phyloP scores from a whole-genome alignment of 2,888 invertebrate species.

The Myopa tessellatipennis region DNA sequence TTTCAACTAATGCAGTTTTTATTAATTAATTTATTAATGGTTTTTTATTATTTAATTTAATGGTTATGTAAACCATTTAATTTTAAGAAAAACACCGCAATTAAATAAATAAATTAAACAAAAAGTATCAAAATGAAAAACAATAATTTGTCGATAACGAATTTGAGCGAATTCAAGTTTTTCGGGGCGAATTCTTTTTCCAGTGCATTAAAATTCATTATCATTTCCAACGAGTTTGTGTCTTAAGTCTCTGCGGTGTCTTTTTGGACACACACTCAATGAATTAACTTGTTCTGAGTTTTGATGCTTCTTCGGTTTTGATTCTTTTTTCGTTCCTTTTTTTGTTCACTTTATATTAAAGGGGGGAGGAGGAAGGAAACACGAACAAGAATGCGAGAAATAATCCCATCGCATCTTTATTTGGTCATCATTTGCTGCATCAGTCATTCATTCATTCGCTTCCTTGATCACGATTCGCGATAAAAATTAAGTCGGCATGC shows the following conservation, averaged over 20 bases:
- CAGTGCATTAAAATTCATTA: neutral
- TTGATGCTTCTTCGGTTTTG: neutral
- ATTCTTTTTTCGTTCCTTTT: neutral
- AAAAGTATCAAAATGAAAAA: too few species aligned
- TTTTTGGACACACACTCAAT: neutral
- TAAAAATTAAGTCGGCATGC: constrained; percentile 36
- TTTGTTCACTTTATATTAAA: neutral
- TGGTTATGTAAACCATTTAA: neutral
- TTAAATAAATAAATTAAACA: too few species aligned
- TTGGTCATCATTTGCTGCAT: neutral
- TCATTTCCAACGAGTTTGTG: neutral
- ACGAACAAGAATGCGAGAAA: too few species aligned
- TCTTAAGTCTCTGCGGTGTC: neutral
- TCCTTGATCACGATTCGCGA: constrained; percentile 24
- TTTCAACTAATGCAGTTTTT: neutral
- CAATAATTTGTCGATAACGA: too few species aligned
- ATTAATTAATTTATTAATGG: too few species aligned
- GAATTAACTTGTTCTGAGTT: constrained; percentile 7
- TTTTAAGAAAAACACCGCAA: neutral
- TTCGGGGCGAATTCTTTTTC: neutral
- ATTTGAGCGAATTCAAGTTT: too few species aligned
- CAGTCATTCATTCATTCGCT: constrained; percentile 17
- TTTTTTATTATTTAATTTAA: too few species aligned
- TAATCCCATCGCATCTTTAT: too few species aligned
- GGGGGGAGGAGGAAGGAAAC: too few species aligned